Evolutionary conservation across 2,888 invertebrate genomes (phyloP), one percentile per base, ranked within the genome.

Genomic region (Tenthredo scrophulariae): DNA sequence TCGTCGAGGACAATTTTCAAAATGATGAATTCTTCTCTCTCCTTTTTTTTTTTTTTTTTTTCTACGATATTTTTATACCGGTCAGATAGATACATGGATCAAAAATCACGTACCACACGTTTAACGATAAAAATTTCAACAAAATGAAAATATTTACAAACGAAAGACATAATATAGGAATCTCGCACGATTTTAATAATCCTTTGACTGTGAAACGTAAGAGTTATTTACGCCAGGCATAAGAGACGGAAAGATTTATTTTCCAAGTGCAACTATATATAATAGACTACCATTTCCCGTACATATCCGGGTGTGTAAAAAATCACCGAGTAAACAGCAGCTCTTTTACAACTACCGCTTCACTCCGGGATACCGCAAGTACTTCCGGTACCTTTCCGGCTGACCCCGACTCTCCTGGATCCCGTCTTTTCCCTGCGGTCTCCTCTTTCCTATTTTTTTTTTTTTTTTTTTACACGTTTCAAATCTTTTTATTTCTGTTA

Each of bases 381-480:
- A 75, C 75, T 75, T 75, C 88, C 94, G 94, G 94, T 90, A 94
- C 93, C 88, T 91, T 94, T 87, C 94, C 88, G 86, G 87, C 86
- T 58, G 88, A 91, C 1, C 93, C 93, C 87, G 89, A 91, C 83
- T 93, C 91, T 79, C 89, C 91, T 70, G 88, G 88, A 87, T 6
- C 93, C 94, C 1, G 94, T 94, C 22, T 94, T 94, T 62, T 94
- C 94, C 22, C 94, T 93, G 1, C 90, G 0, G 87, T 37, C 10
- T 74, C 22, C 85, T 85, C 87, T 86, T 87, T 43, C 22, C 40
- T 37, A 5, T 46, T 22, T 43, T 75, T 15, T n/a, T 72, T 72
- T n/a, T n/a, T 15, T n/a, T 70, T 6, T 70, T n/a, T 70, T 37
- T 40, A 5, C 15, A 0, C 7, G 7, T 37, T 18, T 18, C n/a